Percentiles rank a stretch among this genome's conserved stretches.
phyloP scores from a whole-genome alignment of 2,797 vertebrate species.

The Enteromius mattozi region DNA sequence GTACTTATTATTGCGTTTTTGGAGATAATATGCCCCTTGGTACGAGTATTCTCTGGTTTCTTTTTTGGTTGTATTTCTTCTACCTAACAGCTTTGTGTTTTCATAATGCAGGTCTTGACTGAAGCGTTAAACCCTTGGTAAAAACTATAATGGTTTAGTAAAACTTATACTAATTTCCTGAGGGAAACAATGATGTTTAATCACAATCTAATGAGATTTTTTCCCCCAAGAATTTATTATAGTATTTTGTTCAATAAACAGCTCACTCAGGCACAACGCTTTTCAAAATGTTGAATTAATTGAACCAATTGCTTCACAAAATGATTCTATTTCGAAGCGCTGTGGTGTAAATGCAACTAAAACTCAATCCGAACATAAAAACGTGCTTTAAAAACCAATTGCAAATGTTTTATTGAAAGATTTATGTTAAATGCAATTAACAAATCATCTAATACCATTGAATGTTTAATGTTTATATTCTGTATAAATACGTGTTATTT shows the following conservation, averaged over 20 bases:
- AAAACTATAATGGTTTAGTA: conserved; percentile 14
- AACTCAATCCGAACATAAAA: neutral
- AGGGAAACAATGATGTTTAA: conserved; percentile 12
- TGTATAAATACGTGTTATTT: neutral
- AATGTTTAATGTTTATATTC: neutral
- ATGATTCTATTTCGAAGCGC: neutral
- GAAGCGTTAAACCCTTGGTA: neutral
- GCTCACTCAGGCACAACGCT: neutral
- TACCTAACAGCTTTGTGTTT: conserved; percentile 23
- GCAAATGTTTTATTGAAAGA: neutral
- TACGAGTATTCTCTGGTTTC: conserved; percentile 8
- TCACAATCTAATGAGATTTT: neutral
- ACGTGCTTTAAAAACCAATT: neutral
- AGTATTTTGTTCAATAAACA: neutral
- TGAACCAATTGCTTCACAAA: neutral
- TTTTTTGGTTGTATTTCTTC: neutral
- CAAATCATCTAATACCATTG: neutral
- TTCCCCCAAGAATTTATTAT: neutral
- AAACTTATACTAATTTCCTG: neutral
- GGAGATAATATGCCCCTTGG: conserved; percentile 3
- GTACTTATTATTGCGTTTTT: neutral
- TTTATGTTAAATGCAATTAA: neutral
- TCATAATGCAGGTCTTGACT: conserved; percentile 16
- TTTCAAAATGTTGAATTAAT: neutral
- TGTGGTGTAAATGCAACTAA: neutral